A percentile compares a stretch with the other conserved stretches of the same genome.
phyloP scores from a whole-genome alignment of 1,140 invertebrate genomes.

The Meloidogyne chitwoodi region DNA sequence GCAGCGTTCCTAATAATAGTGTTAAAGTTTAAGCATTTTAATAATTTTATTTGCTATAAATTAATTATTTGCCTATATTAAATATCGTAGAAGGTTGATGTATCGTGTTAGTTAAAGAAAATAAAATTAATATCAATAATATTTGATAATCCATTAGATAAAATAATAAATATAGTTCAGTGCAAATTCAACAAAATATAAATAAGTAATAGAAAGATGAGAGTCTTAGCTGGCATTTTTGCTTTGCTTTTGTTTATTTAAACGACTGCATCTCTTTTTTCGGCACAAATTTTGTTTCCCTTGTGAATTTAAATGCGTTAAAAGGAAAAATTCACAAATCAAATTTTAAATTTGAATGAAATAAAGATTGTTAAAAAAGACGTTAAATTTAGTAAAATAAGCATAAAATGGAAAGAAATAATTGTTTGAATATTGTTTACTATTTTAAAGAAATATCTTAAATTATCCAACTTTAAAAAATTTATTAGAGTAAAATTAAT shows the following conservation, averaged over 20 bases:
- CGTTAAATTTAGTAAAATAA: too few relatives aligned
- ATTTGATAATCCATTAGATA: not conserved
- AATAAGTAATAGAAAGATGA: not conserved
- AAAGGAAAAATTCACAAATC: too few relatives aligned
- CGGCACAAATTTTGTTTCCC: not conserved
- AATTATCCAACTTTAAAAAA: too few relatives aligned
- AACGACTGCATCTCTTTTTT: not conserved
- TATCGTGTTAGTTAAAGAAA: not conserved
- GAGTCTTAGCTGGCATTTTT: not conserved
- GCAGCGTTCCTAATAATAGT: not conserved
- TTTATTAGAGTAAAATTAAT: too few relatives aligned
- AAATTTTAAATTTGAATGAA: too few relatives aligned
- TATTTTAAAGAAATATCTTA: too few relatives aligned
- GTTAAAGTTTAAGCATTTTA: not conserved
- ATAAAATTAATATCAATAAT: not conserved
- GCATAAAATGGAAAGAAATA: too few relatives aligned
- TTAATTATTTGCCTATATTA: slow-evolving; percentile 6
- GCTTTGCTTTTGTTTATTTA: not conserved
- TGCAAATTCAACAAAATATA: too few relatives aligned
- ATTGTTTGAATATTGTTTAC: too few relatives aligned
- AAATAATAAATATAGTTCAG: not conserved
- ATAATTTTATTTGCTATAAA: not conserved
- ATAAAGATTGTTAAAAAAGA: too few relatives aligned
- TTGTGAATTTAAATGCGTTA: not conserved
- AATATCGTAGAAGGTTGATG: not conserved